Base-by-base conservation (phyloP, 2,888 invertebrate species). In the Lochmaea crataegi region DNA sequence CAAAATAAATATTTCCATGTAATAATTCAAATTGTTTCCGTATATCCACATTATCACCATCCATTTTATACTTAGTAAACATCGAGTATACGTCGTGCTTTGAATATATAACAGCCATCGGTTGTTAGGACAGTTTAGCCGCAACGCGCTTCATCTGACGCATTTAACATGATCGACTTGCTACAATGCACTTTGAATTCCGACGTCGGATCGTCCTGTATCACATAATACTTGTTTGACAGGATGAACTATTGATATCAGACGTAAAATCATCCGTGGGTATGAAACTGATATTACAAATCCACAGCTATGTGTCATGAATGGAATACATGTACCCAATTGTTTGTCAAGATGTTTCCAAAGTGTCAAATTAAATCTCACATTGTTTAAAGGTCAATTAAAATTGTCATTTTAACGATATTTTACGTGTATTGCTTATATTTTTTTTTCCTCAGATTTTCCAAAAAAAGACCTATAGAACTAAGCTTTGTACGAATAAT, bases 11-110 rank as follows among this genome's bases (percentile, higher is more conserved):
- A 48, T 48, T 64, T 56, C 48, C 68, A 68, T 64, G 69, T 73
- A 72, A 75, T 75, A 76, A 76, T 73, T 76, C 72, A 75, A 72
- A 70, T 61, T 65, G 48, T 64, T 72, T 71, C 68, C 68, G 70
- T 67, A 64, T 70, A 56, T 74, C 60, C 32, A 38, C 32, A 57
- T 71, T 73, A 74, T 74, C 74, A 72, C 48, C 73, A 69, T 45
- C 45, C 70, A 70, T 76, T 77, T 74, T 72, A 74, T 76, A 75
- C 66, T 74, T 70, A 68, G 76, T 72, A 78, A 75, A 76, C 74
- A 76, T 74, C 72, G 76, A 65, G 73, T 72, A 60, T 63, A 53
- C 69, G 38, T 61, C 76, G 75, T 78, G 76, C 68, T 69, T 65
- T 65, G 76, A 75, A 78, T 78, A 74, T 74, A 73, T 73, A 78